Evolutionary conservation across 2,888 invertebrate species (phyloP), one percentile per base, ranked within the genome.

Genomic region (Eumacrocentrus americanus): DNA sequence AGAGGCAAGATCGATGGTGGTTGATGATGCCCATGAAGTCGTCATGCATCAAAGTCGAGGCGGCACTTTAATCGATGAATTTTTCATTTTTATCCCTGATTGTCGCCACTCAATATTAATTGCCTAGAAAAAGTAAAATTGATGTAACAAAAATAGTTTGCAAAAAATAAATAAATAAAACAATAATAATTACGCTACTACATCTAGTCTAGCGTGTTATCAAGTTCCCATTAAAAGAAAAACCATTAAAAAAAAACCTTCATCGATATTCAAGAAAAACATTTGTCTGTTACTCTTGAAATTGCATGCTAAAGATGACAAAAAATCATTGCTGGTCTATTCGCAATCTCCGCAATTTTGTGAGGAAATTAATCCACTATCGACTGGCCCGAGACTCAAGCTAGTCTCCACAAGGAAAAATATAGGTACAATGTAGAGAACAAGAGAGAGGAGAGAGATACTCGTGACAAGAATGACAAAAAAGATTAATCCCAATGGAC

Each of bases 381-480:
- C 64, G 75, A 75, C 69, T 71, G 61, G 58, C 57, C 38, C 9
- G 53, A 35, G 47, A 46, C 12, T 29, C 11, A 47, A 38, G 42
- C 52, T 51, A 35, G 50, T 35, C 42, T 51, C 34, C 47, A 55
- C 35, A 58, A 50, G 40, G 42, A 55, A n/a, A n/a, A n/a, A n/a
- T n/a, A n/a, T n/a, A n/a, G n/a, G n/a, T n/a, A n/a, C n/a, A n/a
- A n/a, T n/a, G n/a, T n/a, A n/a, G n/a, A n/a, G n/a, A n/a, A n/a
- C n/a, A n/a, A n/a, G 62, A 61, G 29, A 57, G 5, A 42, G 55
- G 20, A 23, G 35, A 61, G 66, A 69, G 72, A 72, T 70, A 72
- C 71, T 70, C 73, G 76, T 77, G 77, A 77, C 76, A 70, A 69
- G 75, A 74, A 76, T 75, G 71, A 73, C 71, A 70, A 75, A 72